phyloP scores from a whole-genome alignment of 2,888 invertebrate species.

The Aspidiotus rigidus region DNA sequence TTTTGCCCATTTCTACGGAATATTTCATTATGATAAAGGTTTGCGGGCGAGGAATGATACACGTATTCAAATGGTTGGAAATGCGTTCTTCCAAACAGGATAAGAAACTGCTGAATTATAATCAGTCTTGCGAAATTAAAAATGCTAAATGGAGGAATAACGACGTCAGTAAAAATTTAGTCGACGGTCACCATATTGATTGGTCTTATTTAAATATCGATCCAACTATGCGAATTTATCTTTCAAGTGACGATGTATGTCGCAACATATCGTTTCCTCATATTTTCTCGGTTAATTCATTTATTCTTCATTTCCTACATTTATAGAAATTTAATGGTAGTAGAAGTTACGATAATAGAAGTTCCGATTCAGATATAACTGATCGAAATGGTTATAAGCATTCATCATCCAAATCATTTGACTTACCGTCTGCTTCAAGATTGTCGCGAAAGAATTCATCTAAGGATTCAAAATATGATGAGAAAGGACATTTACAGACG shows the following conservation, averaged over 20 bases:
- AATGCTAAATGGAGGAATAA: slow-evolving; percentile 4
- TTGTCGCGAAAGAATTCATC: slow-evolving; percentile 6
- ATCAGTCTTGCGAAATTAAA: slow-evolving; percentile 7
- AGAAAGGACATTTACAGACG: slow-evolving; percentile 34
- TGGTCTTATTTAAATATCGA: slow-evolving; percentile 22
- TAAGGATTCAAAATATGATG: slow-evolving; percentile 24
- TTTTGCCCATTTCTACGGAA: background rate
- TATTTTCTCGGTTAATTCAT: background rate
- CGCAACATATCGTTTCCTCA: too few relatives aligned
- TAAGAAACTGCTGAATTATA: slow-evolving; percentile 43
- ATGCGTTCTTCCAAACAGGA: slow-evolving; percentile 60
- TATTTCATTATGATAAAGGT: slow-evolving; percentile 49
- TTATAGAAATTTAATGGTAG: slow-evolving; percentile 6
- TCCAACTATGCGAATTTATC: slow-evolving; percentile 5
- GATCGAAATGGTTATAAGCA: slow-evolving; percentile 8
- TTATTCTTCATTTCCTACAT: background rate
- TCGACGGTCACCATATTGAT: slow-evolving; percentile 17
- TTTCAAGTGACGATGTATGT: slow-evolving; percentile 12
- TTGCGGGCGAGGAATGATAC: slow-evolving; percentile 84
- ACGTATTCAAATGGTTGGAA: slow-evolving; percentile 90
- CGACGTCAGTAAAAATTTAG: slow-evolving; percentile 19
- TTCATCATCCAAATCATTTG: slow-evolving; percentile 13
- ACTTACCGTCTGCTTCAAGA: slow-evolving; percentile 11
- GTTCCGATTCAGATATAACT: slow-evolving; percentile 10
- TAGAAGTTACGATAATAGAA: slow-evolving; percentile 17